Base-by-base conservation (phyloP, 1,140 invertebrate genomes). In the Drosophila chauvacae region DNA sequence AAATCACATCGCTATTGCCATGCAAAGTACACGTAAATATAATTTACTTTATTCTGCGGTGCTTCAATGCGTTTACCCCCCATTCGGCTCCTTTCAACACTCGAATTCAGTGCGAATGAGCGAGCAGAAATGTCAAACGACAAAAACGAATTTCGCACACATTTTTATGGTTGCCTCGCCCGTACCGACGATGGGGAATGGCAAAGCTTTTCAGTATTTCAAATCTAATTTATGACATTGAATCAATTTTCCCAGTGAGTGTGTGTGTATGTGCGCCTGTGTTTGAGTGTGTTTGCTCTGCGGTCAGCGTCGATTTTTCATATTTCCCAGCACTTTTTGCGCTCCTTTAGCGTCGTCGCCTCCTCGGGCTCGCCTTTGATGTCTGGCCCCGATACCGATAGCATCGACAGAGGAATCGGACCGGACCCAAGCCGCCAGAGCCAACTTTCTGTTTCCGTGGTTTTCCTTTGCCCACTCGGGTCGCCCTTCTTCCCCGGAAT, bases 181-280 rank as follows among this genome's bases (percentile, higher is more conserved):
- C 33, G 23, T 7, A 3, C 33, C 18, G 50, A 30, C 30, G 18
- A 23, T 60, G 62, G 45, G 37, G 28, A 28, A 65, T 60, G 62
- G 45, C 28, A 69, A 77, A 64, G 75, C 82, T 87, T 88, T 88
- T 77, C 84, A 88, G 81, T 72, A 88, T 90, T 90, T 90, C 81
- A 90, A 90, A 90, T 90, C 85, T 90, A 90, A 90, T 90, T 90
- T 90, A 90, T 90, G 85, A 90, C 86, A 90, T 90, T 90, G 81
- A 90, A 90, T 90, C 86, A 90, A 90, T 90, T 90, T 80, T 61
- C 57, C 69, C 61, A 63, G 65, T 28, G 28, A 5, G 26, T 28
- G 28, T 28, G 28, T 60, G 57, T 68, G 58, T 57, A 11, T 69
- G 33, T 53, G 68, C 10, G 28, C 35, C 18, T 59, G 48, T 55